Percentiles rank a stretch among this genome's conserved stretches.
Conservation (phyloP, 2,888 invertebrate genomes). For the Actias luna region DNA sequence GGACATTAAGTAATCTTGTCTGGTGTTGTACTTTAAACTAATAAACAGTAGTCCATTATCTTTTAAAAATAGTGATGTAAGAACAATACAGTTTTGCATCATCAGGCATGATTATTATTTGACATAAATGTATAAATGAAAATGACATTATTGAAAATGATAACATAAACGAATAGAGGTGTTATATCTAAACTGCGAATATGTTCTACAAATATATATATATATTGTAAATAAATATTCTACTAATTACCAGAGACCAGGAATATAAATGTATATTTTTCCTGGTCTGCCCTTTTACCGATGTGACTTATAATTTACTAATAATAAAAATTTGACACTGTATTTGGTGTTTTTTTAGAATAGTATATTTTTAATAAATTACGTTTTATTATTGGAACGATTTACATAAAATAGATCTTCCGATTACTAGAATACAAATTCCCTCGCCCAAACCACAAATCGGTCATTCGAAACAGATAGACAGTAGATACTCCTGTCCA, state of each 20-base stretch:
- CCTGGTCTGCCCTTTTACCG: too few species aligned
- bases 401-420: too few species aligned
- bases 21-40: neutral
- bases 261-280: too few species aligned
- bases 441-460: neutral
- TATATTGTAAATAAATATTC: neutral
- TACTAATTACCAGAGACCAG: too few species aligned
- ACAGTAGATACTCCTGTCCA: too few species aligned
- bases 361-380: neutral
- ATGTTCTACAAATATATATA: too few species aligned
- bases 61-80: neutral
- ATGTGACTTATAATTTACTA: neutral
- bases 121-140: too few species aligned
- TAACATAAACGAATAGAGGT: too few species aligned
- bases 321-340: neutral
- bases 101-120: neutral
- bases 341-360: neutral
- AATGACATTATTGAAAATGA: too few species aligned
- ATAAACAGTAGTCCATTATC: neutral
- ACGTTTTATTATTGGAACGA: neutral
- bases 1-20: neutral
- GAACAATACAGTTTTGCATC: neutral
- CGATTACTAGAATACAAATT: too few species aligned
- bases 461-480: too few species aligned
- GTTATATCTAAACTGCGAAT: neutral